Base-by-base conservation (phyloP, 2,797 vertebrate genomes). In the Mergus octosetaceus region DNA sequence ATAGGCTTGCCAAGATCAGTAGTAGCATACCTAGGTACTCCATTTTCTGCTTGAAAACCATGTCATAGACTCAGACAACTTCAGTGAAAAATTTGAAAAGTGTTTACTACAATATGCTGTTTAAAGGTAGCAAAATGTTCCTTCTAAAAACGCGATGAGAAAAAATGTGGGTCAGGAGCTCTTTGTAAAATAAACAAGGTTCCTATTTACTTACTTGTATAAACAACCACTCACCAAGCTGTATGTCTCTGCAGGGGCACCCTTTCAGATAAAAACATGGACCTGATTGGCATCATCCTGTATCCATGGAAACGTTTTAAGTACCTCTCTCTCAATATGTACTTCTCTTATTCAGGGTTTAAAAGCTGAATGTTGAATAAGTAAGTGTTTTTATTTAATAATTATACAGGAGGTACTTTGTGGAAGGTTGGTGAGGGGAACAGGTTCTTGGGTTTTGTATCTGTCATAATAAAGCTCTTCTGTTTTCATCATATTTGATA, bases 281-380 rank as follows among this genome's bases (percentile, higher is more conserved):
- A 97, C 97, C 97, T 98, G 97, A 98, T 98, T 98, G 96, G 97
- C 98, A 98, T 98, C 98, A 97, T 97, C 97, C 97, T 96, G 98
- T 99, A 98, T 97, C 98, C 98, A 99, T 98, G 98, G 99, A 98
- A 99, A 99, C 98, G 71, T 97, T 97, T 98, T 97, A 98, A 98
- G 98, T 98, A 98, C 98, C 97, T 98, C 96, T 98, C 94, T 98
- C 96, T 98, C 97, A 97, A 96, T 98, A 98, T 98, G 96, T 97
- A 96, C 97, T 97, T 98, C 94, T 95, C 95, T 97, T 98, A 95
- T 97, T 98, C 97, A 97, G 95, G 93, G 87, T 97, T 97, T 98
- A 97, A 98, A 98, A 97, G 96, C 97, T 95, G 97, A 98, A 97
- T 97, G 97, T 95, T 86, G 81, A 98, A 96, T 98, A 98, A 98